Evolutionary conservation across 2,113 vertebrate species (phyloP), one percentile per base, ranked within the genome.

Genomic region (Daubentonia madagascariensis): DNA sequence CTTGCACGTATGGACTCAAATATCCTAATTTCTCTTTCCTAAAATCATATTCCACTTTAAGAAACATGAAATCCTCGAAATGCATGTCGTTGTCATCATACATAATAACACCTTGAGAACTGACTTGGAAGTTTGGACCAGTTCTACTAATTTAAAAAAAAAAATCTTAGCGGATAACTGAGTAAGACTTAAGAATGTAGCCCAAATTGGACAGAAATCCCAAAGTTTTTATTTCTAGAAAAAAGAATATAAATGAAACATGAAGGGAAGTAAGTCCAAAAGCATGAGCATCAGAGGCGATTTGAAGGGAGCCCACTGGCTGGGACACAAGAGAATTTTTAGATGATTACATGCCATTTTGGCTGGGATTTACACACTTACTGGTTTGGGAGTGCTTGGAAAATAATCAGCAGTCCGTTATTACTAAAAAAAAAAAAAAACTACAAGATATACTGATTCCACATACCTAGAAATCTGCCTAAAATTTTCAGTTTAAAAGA

Each of bases 361-460:
- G 94, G 88, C 84, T 32, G 28, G 40, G 28, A 80, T 54, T 87
- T 67, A 6, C 14, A 67, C 20, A 17, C 86, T 73, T 61, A 88
- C 75, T 84, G 35, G 54, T 32, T 70, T 45, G 32, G 65, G 52
- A 70, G 25, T 45, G 18, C 70, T 91, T 84, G 65, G 78, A 80
- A 86, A 43, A 80, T 88, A 95, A 76, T 40, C 73, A 59, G 37
- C 50, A 85, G 28, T 25, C 23, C 72, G 43, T 50, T 65, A 75
- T 25, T 40, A 50, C 93, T 76, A 10, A 73, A 95, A 88, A 72
- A 94, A 94, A 94, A 94, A 43, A 63, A 80, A 75, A 57, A 25
- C 37, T 32, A 28, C 7, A 48, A 70, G 32, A 83, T 22, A n/a
- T 85, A 52, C 16, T 52, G 79, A 80, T 92, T 57, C 45, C 1